Base-by-base conservation (phyloP, 2,888 invertebrate species). In the Bhutanitis thaidina region DNA sequence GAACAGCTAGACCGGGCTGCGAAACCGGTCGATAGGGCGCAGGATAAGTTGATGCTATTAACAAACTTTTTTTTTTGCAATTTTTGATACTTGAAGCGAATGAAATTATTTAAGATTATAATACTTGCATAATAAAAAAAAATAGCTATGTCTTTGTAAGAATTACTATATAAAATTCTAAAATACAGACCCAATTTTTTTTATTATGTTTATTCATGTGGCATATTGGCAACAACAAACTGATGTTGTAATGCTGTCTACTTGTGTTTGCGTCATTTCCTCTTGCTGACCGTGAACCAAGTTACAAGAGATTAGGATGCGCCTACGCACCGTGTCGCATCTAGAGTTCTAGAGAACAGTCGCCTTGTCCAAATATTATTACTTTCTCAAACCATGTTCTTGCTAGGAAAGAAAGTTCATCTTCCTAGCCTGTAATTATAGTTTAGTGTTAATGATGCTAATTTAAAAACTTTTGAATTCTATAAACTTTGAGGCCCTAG, bases 181-280 rank as follows among this genome's bases (percentile, higher is more conserved):
- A n/a, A n/a, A n/a, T n/a, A n/a, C n/a, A n/a, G n/a, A n/a, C n/a
- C n/a, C n/a, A n/a, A n/a, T n/a, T n/a, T n/a, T n/a, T n/a, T n/a
- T n/a, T 16, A 34, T 10, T 15, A 20, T 20, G 15, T 48, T 52
- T 53, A 58, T 51, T 54, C 60, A 61, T 69, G 72, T 71, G 69
- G 71, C 64, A 67, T 78, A 80, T 80, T 80, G 74, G 80, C 80
- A 69, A 74, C 67, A 73, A 69, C 63, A 65, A 61, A 65, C 56
- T 55, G 57, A 47, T 77, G 71, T 81, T 75, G 80, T 74, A 81
- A 82, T 65, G 64, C 66, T 65, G 69, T 77, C 77, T 77, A 67
- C 70, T 62, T 64, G 65, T 27, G 75, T 69, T 84, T 85, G 86
- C 87, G 88, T 89, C 88, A 88, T 84, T 87, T 89, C 89, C 88